phyloP scores from a whole-genome alignment of 2,113 vertebrate genomes.

The Desmodus rotundus region DNA sequence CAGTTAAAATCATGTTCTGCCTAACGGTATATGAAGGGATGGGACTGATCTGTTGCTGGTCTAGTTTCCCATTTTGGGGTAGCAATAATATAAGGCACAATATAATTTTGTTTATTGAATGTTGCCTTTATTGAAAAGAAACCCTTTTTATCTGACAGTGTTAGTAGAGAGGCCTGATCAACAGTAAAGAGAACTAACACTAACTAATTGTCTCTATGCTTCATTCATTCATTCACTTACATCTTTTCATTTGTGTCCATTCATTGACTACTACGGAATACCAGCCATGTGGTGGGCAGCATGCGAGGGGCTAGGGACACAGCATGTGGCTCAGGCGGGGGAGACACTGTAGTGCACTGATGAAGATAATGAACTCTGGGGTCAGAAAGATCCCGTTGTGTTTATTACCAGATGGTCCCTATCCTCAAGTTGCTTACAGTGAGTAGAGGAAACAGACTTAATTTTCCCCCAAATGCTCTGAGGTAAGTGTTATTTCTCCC shows the following conservation, averaged over 20 bases:
- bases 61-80: background rate
- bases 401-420: background rate
- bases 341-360: background rate
- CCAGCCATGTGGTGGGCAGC: background rate
- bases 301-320: background rate
- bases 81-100: background rate
- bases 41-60: background rate
- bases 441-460: conserved; percentile 6
- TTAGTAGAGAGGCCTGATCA: background rate
- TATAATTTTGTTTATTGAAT: background rate
- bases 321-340: background rate
- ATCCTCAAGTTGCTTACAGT: background rate
- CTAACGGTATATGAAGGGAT: background rate
- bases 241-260: background rate
- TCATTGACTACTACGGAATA: background rate
- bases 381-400: background rate
- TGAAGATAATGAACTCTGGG: background rate
- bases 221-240: background rate
- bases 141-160: background rate
- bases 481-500: background rate
- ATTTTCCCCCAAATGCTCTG: background rate
- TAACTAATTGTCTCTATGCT: background rate
- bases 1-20: conserved; percentile 2
- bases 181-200: background rate
- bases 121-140: background rate